Evolutionary conservation across 2,888 invertebrate genomes (phyloP), one percentile per base, ranked within the genome.

Genomic region (Sceliomorpha sp.): DNA sequence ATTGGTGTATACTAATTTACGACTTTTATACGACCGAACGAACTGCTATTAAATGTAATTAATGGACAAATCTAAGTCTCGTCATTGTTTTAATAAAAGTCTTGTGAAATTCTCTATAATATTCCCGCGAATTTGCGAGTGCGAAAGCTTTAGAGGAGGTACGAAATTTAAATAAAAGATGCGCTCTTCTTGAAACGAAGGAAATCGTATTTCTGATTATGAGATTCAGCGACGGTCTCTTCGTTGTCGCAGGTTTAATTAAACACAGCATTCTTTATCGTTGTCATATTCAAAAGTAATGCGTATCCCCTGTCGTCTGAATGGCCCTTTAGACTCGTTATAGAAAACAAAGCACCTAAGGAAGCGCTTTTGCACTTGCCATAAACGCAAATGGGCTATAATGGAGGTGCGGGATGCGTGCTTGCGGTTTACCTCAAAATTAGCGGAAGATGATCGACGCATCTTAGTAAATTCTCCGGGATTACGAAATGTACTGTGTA

Each of bases 341-440:
- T 74, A 76, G 77, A 20, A 50, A 75, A 75, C 75, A 71, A 75
- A 78, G 77, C 75, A 76, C 73, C 71, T 67, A 56, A 77, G 75
- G 71, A 73, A 78, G 74, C 73, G 76, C 78, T 77, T 20, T 79
- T 75, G 76, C 79, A 75, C 74, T 75, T 75, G 70, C 73, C 76
- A 53, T 47, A 47, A 60, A 73, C 73, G 73, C 75, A 74, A 77
- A 75, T 70, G 74, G 73, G 64, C 68, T 67, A 68, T 74, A 72
- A 82, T 78, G 76, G 70, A 47, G 67, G 71, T 45, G 63, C 72
- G 45, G 72, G 69, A 67, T 72, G 76, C 70, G 74, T 75, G 73
- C 74, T 60, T 77, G 77, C 67, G 81, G 82, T 79, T 78, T 72
- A 75, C 77, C 79, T 67, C 75, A 75, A 77, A 83, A 83, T 83